Conservation (phyloP, 2,888 invertebrate genomes). For the Eilema caniola region DNA sequence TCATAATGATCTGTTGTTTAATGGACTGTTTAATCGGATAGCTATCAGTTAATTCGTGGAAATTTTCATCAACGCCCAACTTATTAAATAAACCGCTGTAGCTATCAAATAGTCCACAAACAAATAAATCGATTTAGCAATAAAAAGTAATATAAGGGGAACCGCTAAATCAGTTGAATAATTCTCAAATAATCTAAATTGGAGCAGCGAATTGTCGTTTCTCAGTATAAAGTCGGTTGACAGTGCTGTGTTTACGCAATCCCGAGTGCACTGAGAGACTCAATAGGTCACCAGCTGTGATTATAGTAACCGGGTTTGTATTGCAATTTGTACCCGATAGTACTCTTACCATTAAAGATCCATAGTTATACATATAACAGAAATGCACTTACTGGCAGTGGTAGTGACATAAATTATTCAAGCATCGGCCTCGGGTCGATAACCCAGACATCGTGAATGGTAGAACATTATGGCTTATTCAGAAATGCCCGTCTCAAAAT, state of each 20-base stretch:
- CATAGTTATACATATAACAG: slow-evolving; percentile 42
- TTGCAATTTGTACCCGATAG: slow-evolving; percentile 5
- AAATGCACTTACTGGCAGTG: slow-evolving; percentile 52
- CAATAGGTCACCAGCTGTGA: slow-evolving; percentile 3
- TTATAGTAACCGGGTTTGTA: not conserved
- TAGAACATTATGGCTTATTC: slow-evolving; percentile 60
- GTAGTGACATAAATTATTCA: slow-evolving; percentile 74
- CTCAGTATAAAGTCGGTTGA: not conserved
- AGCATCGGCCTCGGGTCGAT: slow-evolving; percentile 66
- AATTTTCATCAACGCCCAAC: not conserved
- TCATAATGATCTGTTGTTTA: not conserved
- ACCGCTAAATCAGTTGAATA: not conserved
- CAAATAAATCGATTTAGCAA: not conserved
- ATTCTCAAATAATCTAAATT: not conserved
- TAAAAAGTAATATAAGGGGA: not conserved
- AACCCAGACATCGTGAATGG: slow-evolving; percentile 65
- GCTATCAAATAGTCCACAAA: not conserved
- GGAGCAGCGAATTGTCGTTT: not conserved
- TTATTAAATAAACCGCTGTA: not conserved
- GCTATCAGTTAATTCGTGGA: not conserved
- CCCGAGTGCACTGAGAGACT: not conserved
- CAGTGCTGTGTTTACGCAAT: not conserved
- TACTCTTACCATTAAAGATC: slow-evolving; percentile 35
- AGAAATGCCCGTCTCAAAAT: slow-evolving; percentile 59
- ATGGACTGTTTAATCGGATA: not conserved